Conservation (phyloP, 1,140 invertebrate genomes). For the Drosophila melanica region DNA sequence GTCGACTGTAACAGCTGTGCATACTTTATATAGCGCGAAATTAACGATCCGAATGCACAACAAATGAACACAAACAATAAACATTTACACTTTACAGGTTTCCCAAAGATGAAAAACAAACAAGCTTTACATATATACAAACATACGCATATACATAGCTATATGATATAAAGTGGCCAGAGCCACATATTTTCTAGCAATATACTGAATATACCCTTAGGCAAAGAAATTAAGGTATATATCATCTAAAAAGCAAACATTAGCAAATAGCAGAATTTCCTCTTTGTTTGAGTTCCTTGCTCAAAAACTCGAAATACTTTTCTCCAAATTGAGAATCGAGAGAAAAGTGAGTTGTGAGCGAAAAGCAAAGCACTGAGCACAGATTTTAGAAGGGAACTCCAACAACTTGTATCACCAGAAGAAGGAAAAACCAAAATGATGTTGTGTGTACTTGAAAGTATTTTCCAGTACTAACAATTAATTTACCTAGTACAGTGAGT, state of each 20-base stretch:
- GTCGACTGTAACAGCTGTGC: conserved; percentile 63
- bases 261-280: conserved; percentile 8
- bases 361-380: no score
- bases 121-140: conserved; percentile 59
- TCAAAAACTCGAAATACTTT: background rate
- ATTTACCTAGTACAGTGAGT: conserved; percentile 29
- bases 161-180: conserved; percentile 39
- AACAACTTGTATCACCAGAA: background rate
- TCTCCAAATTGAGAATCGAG: background rate
- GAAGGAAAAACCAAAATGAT: background rate
- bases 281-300: conserved; percentile 1
- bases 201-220: conserved; percentile 29
- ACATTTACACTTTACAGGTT: conserved; percentile 76
- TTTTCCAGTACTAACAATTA: conserved; percentile 2
- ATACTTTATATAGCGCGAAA: conserved; percentile 49
- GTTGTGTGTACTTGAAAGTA: background rate
- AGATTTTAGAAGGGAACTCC: background rate
- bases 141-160: conserved; percentile 36
- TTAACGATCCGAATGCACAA: conserved; percentile 29
- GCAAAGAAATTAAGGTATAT: conserved; percentile 15
- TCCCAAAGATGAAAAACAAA: conserved; percentile 54
- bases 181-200: conserved; percentile 53
- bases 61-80: conserved; percentile 64
- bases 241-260: conserved; percentile 5
- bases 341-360: no score